Percentiles rank a stretch among this genome's conserved stretches.
phyloP scores from a whole-genome alignment of 2,797 vertebrate genomes.

The Clarias platycephalus region DNA sequence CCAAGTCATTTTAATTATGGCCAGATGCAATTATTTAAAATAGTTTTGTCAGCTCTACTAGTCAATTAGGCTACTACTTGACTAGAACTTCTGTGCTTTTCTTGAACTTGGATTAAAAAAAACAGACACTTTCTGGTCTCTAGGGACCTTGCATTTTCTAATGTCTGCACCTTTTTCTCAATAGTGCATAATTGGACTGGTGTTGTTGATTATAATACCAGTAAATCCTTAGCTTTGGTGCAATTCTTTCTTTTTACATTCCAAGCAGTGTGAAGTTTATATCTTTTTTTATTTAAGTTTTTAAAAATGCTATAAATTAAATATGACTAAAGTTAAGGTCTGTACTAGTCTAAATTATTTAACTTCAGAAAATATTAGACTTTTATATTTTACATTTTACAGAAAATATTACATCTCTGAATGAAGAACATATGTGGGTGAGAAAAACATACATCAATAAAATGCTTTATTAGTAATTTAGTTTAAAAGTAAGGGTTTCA shows the following conservation, averaged over 20 bases:
- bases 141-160: slow-evolving; percentile 44
- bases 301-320: neutral
- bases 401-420: neutral
- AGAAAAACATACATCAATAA: neutral
- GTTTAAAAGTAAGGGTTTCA: neutral
- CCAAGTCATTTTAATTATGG: slow-evolving; percentile 60
- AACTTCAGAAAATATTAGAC: neutral
- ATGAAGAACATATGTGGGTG: neutral
- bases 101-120: slow-evolving; percentile 43
- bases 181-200: slow-evolving; percentile 46
- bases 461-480: neutral
- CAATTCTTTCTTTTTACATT: slow-evolving; percentile 17
- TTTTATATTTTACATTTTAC: too few species aligned
- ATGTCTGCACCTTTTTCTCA: slow-evolving; percentile 47
- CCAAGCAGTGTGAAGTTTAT: neutral
- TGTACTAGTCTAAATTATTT: neutral
- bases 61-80: slow-evolving; percentile 60
- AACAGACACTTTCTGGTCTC: slow-evolving; percentile 49
- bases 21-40: slow-evolving; percentile 61
- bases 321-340: neutral
- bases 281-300: slow-evolving; percentile 20
- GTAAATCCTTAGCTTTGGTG: neutral
- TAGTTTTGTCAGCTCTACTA: slow-evolving; percentile 55
- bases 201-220: slow-evolving; percentile 27
- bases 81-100: slow-evolving; percentile 52